A percentile compares a stretch with the other conserved stretches of the same genome.
Evolutionary conservation across 2,888 invertebrate genomes (phyloP).

Genomic region (Andrena hattorfiana): DNA sequence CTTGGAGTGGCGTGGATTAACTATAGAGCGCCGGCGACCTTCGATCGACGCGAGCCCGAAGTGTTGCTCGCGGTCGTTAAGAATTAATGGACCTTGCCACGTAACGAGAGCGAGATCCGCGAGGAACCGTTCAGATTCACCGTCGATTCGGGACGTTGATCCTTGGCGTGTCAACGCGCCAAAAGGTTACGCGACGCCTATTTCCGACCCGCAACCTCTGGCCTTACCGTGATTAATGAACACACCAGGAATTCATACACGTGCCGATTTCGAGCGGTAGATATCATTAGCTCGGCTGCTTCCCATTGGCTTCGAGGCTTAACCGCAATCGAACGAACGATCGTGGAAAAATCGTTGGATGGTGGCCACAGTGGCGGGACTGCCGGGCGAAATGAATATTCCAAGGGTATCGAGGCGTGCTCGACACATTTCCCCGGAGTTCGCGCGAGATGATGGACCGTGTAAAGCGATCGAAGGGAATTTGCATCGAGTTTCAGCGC

Average conservation of each 20-base stretch:
- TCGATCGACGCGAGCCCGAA: slow-evolving; percentile 49
- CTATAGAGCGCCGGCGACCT: slow-evolving; percentile 53
- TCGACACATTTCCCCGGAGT: slow-evolving; percentile 17
- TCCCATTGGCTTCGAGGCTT: neutral
- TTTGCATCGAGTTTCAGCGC: slow-evolving; percentile 63
- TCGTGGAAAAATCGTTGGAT: neutral
- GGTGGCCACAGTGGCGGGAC: too few species aligned
- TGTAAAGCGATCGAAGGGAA: slow-evolving; percentile 53
- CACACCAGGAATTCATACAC: slow-evolving; percentile 64
- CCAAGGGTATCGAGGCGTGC: slow-evolving; percentile 20
- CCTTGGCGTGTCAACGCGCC: slow-evolving; percentile 57
- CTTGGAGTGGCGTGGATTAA: slow-evolving; percentile 74
- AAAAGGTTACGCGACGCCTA: slow-evolving; percentile 68
- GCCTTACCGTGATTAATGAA: slow-evolving; percentile 69
- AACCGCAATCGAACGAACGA: slow-evolving; percentile 5
- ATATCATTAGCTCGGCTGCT: slow-evolving; percentile 52
- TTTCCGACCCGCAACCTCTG: slow-evolving; percentile 59
- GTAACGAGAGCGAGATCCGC: slow-evolving; percentile 60
- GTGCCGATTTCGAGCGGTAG: slow-evolving; percentile 37
- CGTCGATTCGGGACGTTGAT: slow-evolving; percentile 63
- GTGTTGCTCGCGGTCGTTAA: slow-evolving; percentile 56
- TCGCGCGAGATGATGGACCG: slow-evolving; percentile 48
- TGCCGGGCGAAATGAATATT: slow-evolving; percentile 30
- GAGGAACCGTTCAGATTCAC: slow-evolving; percentile 33
- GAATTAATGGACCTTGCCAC: slow-evolving; percentile 56